These are phyloP conservation scores for Zosterops pallidus DNA, from an alignment of 2,113 vertebrate genomes.

Conservation along the genomic window DNA sequence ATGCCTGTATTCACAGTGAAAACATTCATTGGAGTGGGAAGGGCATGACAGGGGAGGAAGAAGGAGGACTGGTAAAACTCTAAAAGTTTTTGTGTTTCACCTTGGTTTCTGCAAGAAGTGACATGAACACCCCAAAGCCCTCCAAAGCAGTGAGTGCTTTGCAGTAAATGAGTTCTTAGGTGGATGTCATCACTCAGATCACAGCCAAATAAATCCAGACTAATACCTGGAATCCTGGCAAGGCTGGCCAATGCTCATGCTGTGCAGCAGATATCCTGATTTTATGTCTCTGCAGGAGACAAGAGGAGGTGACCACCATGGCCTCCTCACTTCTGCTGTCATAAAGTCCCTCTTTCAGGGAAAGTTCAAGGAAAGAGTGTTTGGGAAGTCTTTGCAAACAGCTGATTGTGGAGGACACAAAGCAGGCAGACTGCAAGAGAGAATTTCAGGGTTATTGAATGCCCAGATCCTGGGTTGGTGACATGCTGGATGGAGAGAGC, in stretches of 20 bases:
- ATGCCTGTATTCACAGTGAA: not conserved
- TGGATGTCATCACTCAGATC: not conserved
- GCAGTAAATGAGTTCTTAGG: not conserved
- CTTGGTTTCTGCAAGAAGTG: not conserved
- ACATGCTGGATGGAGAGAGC: not conserved
- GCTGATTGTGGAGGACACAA: not conserved
- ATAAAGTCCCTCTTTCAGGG: not conserved
- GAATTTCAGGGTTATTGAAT: not conserved
- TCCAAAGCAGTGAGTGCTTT: not conserved
- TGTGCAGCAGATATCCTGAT: not conserved
- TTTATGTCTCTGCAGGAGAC: not conserved
- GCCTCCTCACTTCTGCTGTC: not conserved
- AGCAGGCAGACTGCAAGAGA: not conserved
- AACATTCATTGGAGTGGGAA: not conserved
- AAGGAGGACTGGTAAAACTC: not conserved
- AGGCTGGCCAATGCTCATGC: fast-evolving
- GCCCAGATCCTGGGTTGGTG: not conserved
- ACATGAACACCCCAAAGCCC: not conserved
- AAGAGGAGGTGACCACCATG: not conserved
- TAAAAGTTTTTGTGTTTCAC: not conserved
- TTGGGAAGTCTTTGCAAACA: not conserved
- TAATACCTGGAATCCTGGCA: not conserved
- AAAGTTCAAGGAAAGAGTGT: not conserved
- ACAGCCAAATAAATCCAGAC: not conserved
- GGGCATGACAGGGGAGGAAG: not conserved